Evolutionary conservation across 2,113 vertebrate genomes (phyloP).

Genomic region (Bucco capensis): DNA sequence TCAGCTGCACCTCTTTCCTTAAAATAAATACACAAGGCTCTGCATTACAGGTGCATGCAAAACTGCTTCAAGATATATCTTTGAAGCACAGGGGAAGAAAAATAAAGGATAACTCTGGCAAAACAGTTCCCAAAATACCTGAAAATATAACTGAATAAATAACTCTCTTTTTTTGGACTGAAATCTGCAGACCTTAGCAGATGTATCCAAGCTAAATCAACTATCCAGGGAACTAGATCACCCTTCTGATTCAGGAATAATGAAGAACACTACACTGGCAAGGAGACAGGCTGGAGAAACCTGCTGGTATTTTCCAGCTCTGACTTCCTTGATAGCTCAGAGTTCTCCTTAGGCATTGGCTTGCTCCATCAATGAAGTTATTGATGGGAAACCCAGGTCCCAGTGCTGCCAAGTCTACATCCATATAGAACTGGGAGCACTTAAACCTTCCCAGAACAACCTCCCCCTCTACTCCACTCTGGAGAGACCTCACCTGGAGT

Average conservation of each 20-base stretch:
- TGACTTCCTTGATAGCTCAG: neutral
- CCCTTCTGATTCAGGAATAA: slow-evolving; percentile 34
- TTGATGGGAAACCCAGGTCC: neutral
- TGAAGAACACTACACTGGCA: slow-evolving; percentile 25
- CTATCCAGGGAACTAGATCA: slow-evolving; percentile 43
- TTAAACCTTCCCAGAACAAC: too few relatives aligned
- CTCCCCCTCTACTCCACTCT: too few relatives aligned
- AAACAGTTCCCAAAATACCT: slow-evolving; percentile 10
- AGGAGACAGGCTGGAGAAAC: slow-evolving; percentile 16
- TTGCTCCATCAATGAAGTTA: slow-evolving; percentile 5
- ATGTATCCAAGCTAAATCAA: slow-evolving; percentile 44
- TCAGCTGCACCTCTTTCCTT: slow-evolving; percentile 12
- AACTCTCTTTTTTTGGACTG: neutral
- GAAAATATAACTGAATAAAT: slow-evolving; percentile 54
- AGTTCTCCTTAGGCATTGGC: slow-evolving; percentile 26
- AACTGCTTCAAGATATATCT: neutral
- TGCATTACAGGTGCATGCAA: slow-evolving; percentile 30
- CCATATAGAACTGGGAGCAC: neutral
- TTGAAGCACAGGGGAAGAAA: neutral
- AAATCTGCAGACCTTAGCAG: slow-evolving; percentile 54
- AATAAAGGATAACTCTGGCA: neutral
- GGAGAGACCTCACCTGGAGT: too few relatives aligned
- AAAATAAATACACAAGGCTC: neutral
- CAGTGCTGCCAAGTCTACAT: neutral
- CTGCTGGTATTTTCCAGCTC: slow-evolving; percentile 37